Conservation (phyloP, 1,140 invertebrate genomes). For the Hycleus cichorii region DNA sequence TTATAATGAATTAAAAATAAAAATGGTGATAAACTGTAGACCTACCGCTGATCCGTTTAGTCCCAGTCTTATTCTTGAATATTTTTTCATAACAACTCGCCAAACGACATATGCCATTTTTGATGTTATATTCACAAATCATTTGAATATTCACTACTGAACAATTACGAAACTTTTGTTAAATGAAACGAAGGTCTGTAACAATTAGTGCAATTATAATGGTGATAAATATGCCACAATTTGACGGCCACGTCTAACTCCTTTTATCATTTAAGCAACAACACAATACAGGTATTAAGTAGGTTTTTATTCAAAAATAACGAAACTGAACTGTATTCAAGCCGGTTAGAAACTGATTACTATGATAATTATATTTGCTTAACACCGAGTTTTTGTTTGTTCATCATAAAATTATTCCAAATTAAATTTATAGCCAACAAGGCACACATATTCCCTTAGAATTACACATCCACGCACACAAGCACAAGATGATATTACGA, state of each 20-base stretch:
- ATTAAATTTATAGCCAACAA: background rate
- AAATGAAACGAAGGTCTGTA: background rate
- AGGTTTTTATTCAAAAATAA: no score
- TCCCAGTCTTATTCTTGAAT: constrained; percentile 35
- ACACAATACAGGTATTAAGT: no score
- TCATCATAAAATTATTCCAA: constrained; percentile 11
- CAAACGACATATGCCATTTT: constrained; percentile 39
- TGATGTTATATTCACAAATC: constrained; percentile 11
- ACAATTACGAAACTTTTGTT: background rate
- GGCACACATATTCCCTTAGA: no score
- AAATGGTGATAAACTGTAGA: background rate
- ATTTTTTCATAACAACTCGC: constrained; percentile 40
- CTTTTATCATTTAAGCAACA: no score
- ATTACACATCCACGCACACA: background rate
- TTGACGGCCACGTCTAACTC: background rate
- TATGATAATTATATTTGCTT: constrained; percentile 7
- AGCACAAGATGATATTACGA: background rate
- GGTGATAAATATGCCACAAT: background rate
- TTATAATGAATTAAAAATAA: background rate
- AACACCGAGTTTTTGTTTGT: constrained; percentile 10
- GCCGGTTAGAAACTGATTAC: constrained; percentile 5
- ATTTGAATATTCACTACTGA: background rate
- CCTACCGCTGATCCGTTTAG: constrained; percentile 26
- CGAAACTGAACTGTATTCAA: background rate
- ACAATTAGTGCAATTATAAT: background rate